Evolutionary conservation across 2,888 invertebrate species (phyloP), one percentile per base, ranked within the genome.

Genomic region (Sarcophaga rosellei): DNA sequence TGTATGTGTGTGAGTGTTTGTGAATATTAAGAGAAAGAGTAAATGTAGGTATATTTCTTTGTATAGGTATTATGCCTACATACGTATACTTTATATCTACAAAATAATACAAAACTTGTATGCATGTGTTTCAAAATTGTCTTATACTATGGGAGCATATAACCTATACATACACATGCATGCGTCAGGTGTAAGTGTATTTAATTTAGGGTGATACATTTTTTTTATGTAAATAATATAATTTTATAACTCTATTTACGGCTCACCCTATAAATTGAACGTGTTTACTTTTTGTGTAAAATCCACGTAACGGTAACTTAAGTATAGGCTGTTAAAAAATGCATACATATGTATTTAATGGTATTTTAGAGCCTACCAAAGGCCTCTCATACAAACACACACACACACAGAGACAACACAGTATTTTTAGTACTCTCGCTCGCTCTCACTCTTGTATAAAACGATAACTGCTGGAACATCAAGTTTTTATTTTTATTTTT

Each of bases 351-450:
- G 53, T 17, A 81, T 45, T 81, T 84, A 86, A 86, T 76, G 69
- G 53, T 86, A 66, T 77, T 61, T 81, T 65, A 77, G 59, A 80
- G 84, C 77, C 77, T 80, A 81, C 45, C 74, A 83, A 75, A 81
- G 25, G 21, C 21, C 76, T 80, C 59, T 74, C 57, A 63, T 70
- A 17, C 17, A 35, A 35, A 35, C 8, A 35, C 35, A 35, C 35
- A 35, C 8, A 8, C 35, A 35, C 2, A 8, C 35, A 35, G 2
- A 10, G 10, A 8, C 8, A 35, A 35, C 35, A 35, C 8, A 35
- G 35, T 35, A 35, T 35, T 35, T 35, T 35, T 35, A 35, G 35
- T 35, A 35, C 35, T 35, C 10, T 35, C 35, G 8, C 8, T 35
- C 35, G 8, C 35, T 10, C 10, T 35, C 35, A 8, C 35, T 35